Evolutionary conservation across 2,797 vertebrate genomes (phyloP).

Genomic region (Gymnocypris eckloni): DNA sequence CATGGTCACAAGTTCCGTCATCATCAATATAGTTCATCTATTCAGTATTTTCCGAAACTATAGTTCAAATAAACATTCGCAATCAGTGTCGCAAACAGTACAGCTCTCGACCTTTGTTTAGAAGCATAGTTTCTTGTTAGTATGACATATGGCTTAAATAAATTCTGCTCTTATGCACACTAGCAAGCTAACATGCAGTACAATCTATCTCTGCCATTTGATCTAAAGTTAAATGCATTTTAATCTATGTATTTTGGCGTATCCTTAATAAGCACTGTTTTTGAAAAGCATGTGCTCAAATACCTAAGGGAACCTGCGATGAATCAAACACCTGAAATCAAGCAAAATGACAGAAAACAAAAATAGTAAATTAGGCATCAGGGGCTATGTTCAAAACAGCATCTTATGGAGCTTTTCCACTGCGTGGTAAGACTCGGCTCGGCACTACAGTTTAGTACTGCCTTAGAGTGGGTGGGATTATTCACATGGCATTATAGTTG

Average conservation of each 20-base stretch:
- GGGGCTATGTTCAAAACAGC: not conserved
- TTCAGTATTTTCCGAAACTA: not conserved
- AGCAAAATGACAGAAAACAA: not conserved
- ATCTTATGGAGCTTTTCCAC: not conserved
- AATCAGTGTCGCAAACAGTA: not conserved
- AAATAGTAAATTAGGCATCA: slow-evolving; percentile 1
- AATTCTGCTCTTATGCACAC: not conserved
- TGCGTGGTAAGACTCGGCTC: too few relatives aligned
- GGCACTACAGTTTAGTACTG: too few relatives aligned
- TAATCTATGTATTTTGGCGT: not conserved
- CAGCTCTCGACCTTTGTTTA: not conserved
- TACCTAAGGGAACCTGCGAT: not conserved
- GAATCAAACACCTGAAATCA: not conserved
- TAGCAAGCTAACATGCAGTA: not conserved
- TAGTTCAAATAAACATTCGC: not conserved
- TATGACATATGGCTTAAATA: not conserved
- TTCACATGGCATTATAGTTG: too few relatives aligned
- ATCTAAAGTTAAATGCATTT: not conserved
- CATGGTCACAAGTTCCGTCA: not conserved
- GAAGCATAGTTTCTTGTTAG: not conserved
- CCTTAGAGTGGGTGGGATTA: too few relatives aligned
- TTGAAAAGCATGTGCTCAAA: not conserved
- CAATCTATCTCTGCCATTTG: too few relatives aligned
- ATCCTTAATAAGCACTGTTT: not conserved
- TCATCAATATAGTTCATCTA: not conserved